Evolutionary conservation across 2,113 vertebrate species (phyloP).

Genomic region (Tupaia tana): DNA sequence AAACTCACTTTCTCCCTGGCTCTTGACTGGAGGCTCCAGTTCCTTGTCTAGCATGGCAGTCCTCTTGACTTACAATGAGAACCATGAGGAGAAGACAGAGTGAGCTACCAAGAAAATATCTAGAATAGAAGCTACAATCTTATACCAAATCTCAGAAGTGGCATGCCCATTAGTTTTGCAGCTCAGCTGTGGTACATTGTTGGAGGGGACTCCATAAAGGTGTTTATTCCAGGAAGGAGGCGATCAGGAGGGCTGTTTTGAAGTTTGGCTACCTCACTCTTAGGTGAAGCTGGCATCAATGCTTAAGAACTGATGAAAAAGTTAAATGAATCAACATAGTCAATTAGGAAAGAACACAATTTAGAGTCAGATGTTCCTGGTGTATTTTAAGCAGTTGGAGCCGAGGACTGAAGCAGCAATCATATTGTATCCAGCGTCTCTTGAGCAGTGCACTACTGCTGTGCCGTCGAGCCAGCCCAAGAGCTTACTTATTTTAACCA

Average conservation of each 20-base stretch:
- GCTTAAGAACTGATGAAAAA: not conserved
- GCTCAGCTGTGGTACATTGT: not conserved
- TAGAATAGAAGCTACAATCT: not conserved
- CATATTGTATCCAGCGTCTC: too few species aligned
- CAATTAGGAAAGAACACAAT: not conserved
- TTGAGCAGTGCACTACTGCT: too few species aligned
- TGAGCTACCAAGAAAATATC: not conserved
- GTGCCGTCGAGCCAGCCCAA: not conserved
- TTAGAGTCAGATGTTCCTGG: not conserved
- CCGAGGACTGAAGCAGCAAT: too few species aligned
- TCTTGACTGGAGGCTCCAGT: not conserved
- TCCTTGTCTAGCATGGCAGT: not conserved
- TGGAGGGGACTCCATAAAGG: too few species aligned
- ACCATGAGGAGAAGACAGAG: not conserved
- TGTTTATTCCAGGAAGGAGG: not conserved
- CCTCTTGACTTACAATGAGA: not conserved
- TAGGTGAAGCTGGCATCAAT: not conserved
- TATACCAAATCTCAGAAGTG: not conserved
- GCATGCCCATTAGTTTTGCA: not conserved
- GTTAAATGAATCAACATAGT: not conserved
- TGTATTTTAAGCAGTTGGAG: too few species aligned
- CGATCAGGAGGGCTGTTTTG: not conserved
- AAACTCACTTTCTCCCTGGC: not conserved
- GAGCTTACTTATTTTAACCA: not conserved
- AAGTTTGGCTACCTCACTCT: not conserved